Percentiles rank a stretch among this genome's conserved stretches.
These are phyloP conservation scores for Cyclargus thomasi DNA, from an alignment of 1,140 invertebrate species.

Conservation along the genomic window DNA sequence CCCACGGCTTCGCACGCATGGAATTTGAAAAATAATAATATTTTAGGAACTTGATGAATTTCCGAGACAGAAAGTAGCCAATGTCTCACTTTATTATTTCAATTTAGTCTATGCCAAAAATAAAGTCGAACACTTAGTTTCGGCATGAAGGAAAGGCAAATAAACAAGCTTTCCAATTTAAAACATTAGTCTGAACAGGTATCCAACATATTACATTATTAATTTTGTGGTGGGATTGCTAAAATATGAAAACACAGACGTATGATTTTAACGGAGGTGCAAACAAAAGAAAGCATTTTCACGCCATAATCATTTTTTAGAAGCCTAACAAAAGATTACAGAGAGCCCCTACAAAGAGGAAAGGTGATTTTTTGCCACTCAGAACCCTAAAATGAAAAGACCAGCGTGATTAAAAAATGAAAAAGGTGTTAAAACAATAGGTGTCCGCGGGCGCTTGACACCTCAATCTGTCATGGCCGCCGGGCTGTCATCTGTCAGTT, in stretches of 20 bases:
- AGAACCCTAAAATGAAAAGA: constrained; percentile 19
- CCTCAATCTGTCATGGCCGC: constrained; percentile 51
- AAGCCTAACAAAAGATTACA: constrained; percentile 14
- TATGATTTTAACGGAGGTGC: background rate
- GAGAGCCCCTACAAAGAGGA: background rate
- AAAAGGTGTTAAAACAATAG: constrained; percentile 50
- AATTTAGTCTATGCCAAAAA: too few relatives aligned
- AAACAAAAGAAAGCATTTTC: constrained; percentile 6
- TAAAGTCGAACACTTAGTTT: too few relatives aligned
- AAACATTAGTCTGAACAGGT: too few relatives aligned
- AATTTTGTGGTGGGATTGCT: too few relatives aligned
- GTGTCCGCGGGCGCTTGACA: constrained; percentile 40
- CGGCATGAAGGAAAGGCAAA: too few relatives aligned
- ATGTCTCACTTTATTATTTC: too few relatives aligned
- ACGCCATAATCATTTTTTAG: constrained; percentile 14
- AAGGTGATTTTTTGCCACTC: constrained; percentile 21
- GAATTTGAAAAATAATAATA: too few relatives aligned
- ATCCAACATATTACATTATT: too few relatives aligned
- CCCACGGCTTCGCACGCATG: too few relatives aligned
- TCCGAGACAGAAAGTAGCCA: too few relatives aligned
- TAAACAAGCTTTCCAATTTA: too few relatives aligned
- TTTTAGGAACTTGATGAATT: too few relatives aligned
- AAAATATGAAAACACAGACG: background rate
- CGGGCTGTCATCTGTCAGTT: constrained; percentile 28
- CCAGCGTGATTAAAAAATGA: constrained; percentile 46